These are phyloP conservation scores for Propithecus deckenii DNA, from an alignment of 2,797 vertebrate species.

Conservation along the genomic window DNA sequence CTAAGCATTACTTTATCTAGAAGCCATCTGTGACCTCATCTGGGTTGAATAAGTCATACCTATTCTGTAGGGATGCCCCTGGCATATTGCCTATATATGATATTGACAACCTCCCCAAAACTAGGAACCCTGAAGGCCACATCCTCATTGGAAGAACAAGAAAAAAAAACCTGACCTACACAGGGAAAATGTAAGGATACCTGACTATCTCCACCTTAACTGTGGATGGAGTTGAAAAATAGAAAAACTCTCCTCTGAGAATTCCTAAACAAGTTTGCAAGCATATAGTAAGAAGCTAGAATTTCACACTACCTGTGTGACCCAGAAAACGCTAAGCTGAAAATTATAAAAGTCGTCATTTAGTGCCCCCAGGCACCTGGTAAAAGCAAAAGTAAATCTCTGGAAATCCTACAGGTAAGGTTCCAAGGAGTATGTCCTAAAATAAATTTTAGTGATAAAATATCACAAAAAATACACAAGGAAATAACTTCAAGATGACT, in stretches of 20 bases:
- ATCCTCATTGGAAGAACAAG: not conserved
- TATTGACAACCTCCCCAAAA: not conserved
- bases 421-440: not conserved
- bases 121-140: not conserved
- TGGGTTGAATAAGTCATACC: not conserved
- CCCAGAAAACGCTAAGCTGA: not conserved
- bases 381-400: not conserved
- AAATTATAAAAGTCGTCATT: not conserved
- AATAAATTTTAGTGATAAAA: not conserved
- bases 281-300: not conserved
- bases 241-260: not conserved
- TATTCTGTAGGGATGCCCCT: not conserved
- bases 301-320: not conserved
- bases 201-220: not conserved
- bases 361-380: not conserved
- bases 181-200: not conserved
- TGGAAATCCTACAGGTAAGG: not conserved
- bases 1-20: not conserved
- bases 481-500: constrained; percentile 20
- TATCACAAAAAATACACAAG: not conserved
- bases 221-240: not conserved
- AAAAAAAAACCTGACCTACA: not conserved
- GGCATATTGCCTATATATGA: not conserved
- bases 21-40: not conserved
- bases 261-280: not conserved